Percentiles rank a stretch among this genome's conserved stretches.
Conservation (phyloP, 2,888 invertebrate genomes). For the Entomobrya proxima region DNA sequence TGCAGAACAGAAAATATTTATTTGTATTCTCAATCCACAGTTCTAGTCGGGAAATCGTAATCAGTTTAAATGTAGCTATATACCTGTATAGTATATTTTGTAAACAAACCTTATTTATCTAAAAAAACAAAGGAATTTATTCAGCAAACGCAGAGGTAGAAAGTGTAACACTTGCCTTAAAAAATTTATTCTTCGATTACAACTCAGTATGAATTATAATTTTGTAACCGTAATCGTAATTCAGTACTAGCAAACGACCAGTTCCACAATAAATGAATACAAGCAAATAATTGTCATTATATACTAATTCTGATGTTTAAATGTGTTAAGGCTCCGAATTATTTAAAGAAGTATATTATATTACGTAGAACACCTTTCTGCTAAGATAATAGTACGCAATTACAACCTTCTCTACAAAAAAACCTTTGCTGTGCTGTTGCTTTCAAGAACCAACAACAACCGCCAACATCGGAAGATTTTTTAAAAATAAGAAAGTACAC, state of each 20-base stretch:
- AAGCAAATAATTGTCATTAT: not conserved
- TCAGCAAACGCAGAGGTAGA: not conserved
- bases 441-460: conserved; percentile 63
- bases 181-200: conserved; percentile 21
- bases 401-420: not conserved
- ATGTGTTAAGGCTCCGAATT: conserved; percentile 62
- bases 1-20: not conserved
- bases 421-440: conserved; percentile 24
- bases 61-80: conserved; percentile 40
- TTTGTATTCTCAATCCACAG: conserved; percentile 52
- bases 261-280: conserved; percentile 34
- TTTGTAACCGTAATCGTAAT: not conserved
- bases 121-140: conserved; percentile 5
- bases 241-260: conserved; percentile 38
- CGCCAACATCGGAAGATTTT: not conserved
- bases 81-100: not conserved
- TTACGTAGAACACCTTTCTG: not conserved
- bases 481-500: too few species aligned
- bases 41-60: conserved; percentile 65
- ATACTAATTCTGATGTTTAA: not conserved
- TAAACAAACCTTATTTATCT: not conserved
- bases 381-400: not conserved
- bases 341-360: conserved; percentile 18
- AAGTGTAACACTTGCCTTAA: conserved; percentile 54
- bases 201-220: not conserved